These are phyloP conservation scores for Aphaenogaster rudis DNA, from an alignment of 1,140 invertebrate genomes.

Conservation along the genomic window DNA sequence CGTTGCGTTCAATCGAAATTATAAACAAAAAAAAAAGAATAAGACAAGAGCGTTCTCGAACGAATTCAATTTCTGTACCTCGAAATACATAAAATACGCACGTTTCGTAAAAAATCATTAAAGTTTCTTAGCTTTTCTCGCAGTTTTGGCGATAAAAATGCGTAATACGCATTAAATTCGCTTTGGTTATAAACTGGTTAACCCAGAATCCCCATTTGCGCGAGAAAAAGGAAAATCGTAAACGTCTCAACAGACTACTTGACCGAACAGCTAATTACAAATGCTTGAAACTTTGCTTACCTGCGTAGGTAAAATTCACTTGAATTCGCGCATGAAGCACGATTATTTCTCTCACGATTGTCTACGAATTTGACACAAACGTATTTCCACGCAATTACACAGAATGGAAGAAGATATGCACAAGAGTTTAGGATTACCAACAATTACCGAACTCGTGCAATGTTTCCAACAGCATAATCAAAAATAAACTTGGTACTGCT, in stretches of 20 bases:
- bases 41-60: not conserved
- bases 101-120: not conserved
- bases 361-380: not conserved
- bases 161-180: not conserved
- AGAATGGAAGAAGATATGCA: not conserved
- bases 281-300: not conserved
- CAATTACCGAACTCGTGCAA: not conserved
- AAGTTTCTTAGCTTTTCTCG: not conserved
- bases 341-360: not conserved
- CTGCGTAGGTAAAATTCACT: not conserved
- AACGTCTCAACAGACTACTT: not conserved
- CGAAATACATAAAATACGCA: not conserved
- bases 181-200: slow-evolving; percentile 5
- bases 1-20: not conserved
- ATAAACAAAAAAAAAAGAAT: not conserved
- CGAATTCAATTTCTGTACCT: not conserved
- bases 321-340: slow-evolving; percentile 2
- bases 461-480: not conserved
- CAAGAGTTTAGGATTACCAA: not conserved
- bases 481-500: too few species aligned
- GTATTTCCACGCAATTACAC: slow-evolving; percentile 8
- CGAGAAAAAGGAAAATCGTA: not conserved
- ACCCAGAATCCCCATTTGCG: not conserved
- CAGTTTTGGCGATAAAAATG: not conserved
- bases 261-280: not conserved